Base-by-base conservation (phyloP, 2,797 vertebrate species). In the Tenualosa ilisha region DNA sequence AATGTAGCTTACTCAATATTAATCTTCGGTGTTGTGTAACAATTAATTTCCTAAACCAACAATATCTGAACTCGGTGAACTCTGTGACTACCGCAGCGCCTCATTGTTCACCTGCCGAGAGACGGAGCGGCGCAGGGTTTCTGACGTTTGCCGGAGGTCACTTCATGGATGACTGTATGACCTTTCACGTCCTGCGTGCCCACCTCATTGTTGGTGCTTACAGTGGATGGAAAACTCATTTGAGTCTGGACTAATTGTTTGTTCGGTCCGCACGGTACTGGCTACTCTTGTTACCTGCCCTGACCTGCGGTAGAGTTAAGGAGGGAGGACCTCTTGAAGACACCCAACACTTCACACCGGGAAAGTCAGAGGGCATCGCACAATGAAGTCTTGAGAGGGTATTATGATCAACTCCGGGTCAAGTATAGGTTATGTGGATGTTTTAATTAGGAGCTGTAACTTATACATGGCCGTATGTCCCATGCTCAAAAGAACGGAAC, bases 371-470 rank as follows among this genome's bases (percentile, higher is more conserved):
- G 93, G 90, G 92, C 86, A 53, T 22, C 83, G 86, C 91, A 98
- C 96, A 98, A 98, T 96, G 91, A 92, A 92, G 90, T 90, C 90
- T 81, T 86, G 92, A 88, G 88, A 86, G 83, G 87, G 93, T 87
- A 96, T 98, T 98, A 97, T 98, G 91, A 88, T 91, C 84, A 90
- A 91, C 88, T 90, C 8, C 86, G 94, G 97, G 95, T 97, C 95
- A 93, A 88, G 88, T 93, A 94, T 94, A 94, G 84, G 92, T 96
- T 92, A 94, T 91, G 90, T 94, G 94, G 94, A 95, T 94, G 94
- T 96, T 95, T 95, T 93, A 94, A 98, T 98, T 97, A 99, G 98
- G 92, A 94, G 92, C 96, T 96, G 98, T 98, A 94, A 96, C 93
- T 93, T 92, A 92, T 97, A 97, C 96, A 96, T 96, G 96, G 94